Conservation (phyloP, 1,140 invertebrate genomes). For the Neuroterus valhalla region DNA sequence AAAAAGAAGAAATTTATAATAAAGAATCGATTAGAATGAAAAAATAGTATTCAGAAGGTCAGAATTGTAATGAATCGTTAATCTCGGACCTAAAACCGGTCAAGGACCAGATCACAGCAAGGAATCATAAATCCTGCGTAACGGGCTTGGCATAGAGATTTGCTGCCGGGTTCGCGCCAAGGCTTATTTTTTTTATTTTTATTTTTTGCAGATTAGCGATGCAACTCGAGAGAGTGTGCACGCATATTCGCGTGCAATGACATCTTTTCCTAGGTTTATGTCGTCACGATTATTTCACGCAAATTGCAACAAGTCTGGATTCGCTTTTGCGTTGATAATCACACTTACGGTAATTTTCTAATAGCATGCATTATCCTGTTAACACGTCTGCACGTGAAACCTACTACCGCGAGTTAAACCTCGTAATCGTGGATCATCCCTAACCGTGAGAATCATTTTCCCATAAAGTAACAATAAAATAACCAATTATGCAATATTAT, state of each 20-base stretch:
- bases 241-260: constrained; percentile 41
- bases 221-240: constrained; percentile 40
- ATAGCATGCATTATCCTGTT: constrained; percentile 36
- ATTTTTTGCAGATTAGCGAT: constrained; percentile 46
- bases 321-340: constrained; percentile 45
- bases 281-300: constrained; percentile 38
- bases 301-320: constrained; percentile 42
- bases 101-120: constrained; percentile 57
- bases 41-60: neutral
- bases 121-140: constrained; percentile 60
- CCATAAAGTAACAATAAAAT: neutral
- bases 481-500: neutral
- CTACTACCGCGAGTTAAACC: neutral
- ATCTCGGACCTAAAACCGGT: constrained; percentile 61
- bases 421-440: constrained; percentile 32
- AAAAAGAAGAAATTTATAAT: too few species aligned
- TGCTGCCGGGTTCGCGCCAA: constrained; percentile 50
- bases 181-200: constrained; percentile 45
- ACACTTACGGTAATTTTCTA: constrained; percentile 39
- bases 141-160: constrained; percentile 49
- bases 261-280: constrained; percentile 37
- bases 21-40: neutral
- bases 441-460: constrained; percentile 38
- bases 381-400: constrained; percentile 23
- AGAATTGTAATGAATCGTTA: constrained; percentile 12